These are phyloP conservation scores for Cremastinae sp. DNA, from an alignment of 2,888 invertebrate genomes.

Conservation along the genomic window DNA sequence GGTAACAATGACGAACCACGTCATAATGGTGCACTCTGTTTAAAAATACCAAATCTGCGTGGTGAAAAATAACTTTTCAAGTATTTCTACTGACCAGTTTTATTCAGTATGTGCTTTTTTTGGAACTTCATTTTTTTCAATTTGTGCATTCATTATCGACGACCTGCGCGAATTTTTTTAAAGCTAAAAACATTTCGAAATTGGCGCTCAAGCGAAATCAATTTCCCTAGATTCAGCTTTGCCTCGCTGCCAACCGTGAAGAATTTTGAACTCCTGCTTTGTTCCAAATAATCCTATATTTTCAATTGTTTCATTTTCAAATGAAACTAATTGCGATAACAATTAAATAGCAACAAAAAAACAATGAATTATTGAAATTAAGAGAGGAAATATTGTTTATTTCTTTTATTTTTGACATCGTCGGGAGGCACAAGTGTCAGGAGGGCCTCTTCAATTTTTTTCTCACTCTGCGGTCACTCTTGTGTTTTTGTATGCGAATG, in stretches of 20 bases:
- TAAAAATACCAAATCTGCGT: no score
- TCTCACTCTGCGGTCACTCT: slow-evolving; percentile 42
- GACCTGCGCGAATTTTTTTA: no score
- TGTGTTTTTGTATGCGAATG: slow-evolving; percentile 60
- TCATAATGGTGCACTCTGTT: no score
- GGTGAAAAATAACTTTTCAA: no score
- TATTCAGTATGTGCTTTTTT: no score
- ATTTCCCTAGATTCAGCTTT: slow-evolving; percentile 6
- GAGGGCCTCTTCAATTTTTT: slow-evolving; percentile 9
- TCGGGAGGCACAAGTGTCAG: neutral
- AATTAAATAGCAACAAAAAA: slow-evolving; percentile 11
- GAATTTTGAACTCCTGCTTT: slow-evolving; percentile 25
- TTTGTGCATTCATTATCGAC: no score
- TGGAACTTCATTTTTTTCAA: no score
- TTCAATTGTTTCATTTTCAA: slow-evolving; percentile 50
- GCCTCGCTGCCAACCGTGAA: slow-evolving; percentile 37
- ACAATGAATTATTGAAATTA: neutral
- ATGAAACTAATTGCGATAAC: slow-evolving; percentile 38
- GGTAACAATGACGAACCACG: no score
- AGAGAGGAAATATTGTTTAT: neutral
- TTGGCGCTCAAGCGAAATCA: slow-evolving; percentile 2
- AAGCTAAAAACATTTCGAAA: slow-evolving; percentile 6
- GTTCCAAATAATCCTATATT: slow-evolving; percentile 51
- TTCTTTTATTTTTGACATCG: neutral
- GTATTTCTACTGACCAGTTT: no score